phyloP scores from a whole-genome alignment of 2,888 invertebrate species.

The Lycocerus yunnanus region DNA sequence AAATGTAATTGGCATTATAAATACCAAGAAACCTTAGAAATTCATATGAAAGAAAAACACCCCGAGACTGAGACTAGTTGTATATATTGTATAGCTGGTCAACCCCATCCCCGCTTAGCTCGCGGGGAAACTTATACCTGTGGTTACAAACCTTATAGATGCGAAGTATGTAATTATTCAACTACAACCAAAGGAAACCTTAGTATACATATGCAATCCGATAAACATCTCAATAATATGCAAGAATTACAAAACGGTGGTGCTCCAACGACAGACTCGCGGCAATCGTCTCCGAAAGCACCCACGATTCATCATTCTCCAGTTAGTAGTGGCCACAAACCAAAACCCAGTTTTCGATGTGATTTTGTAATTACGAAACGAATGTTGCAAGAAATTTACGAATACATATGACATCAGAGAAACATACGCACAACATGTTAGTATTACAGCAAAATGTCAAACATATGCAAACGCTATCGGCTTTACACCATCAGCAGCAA shows the following conservation, averaged over 20 bases:
- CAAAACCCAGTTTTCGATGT: slow-evolving; percentile 94
- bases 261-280: slow-evolving; percentile 64
- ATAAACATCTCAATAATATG: slow-evolving; percentile 99
- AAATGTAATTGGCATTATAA: slow-evolving; percentile 99
- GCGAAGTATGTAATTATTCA: slow-evolving; percentile 98
- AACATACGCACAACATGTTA: slow-evolving; percentile 97
- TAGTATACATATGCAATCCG: slow-evolving; percentile 99
- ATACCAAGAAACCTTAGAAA: slow-evolving; percentile 99
- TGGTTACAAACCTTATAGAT: slow-evolving; percentile 97
- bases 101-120: slow-evolving; percentile 95
- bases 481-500: slow-evolving; percentile 74
- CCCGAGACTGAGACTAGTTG: slow-evolving; percentile 97
- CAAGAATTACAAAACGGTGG: slow-evolving; percentile 92
- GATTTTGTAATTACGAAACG: slow-evolving; percentile 99
- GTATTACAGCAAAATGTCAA: slow-evolving; percentile 96
- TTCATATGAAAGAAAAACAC: slow-evolving; percentile 99
- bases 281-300: slow-evolving; percentile 64
- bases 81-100: slow-evolving; percentile 96
- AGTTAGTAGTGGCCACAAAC: slow-evolving; percentile 69
- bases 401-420: slow-evolving; percentile 98
- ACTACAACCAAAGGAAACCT: slow-evolving; percentile 99
- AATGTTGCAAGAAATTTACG: slow-evolving; percentile 94
- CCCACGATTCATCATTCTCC: slow-evolving; percentile 73
- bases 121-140: slow-evolving; percentile 99
- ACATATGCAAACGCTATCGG: slow-evolving; percentile 91